phyloP scores from a whole-genome alignment of 2,888 invertebrate species.

The Abrostola tripartita region DNA sequence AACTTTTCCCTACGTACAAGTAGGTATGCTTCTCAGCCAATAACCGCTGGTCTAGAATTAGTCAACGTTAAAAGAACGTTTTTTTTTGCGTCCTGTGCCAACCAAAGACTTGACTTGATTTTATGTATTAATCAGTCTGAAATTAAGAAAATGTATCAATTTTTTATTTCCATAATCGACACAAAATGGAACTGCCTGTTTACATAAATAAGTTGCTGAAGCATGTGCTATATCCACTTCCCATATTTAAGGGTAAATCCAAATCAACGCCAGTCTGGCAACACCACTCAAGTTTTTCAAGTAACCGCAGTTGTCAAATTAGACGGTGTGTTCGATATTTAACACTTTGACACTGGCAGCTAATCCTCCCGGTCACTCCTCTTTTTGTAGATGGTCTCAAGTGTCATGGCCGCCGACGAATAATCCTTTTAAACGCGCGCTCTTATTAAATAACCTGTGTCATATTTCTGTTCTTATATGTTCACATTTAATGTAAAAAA shows the following conservation, averaged over 20 bases:
- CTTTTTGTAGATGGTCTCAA: conserved; percentile 75
- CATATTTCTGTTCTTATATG: conserved; percentile 76
- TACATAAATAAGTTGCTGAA: background rate
- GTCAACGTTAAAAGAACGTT: no score
- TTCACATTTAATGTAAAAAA: conserved; percentile 66
- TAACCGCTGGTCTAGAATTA: no score
- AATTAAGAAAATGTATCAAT: no score
- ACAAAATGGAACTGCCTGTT: no score
- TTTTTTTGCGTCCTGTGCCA: background rate
- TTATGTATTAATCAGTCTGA: no score
- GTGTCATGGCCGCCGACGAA: conserved; percentile 80
- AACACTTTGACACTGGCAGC: conserved; percentile 88
- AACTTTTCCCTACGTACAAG: background rate
- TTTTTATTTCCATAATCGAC: background rate
- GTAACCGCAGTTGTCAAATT: conserved; percentile 85
- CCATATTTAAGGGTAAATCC: conserved; percentile 32
- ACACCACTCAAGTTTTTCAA: conserved; percentile 67
- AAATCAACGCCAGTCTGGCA: conserved; percentile 37
- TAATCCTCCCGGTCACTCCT: conserved; percentile 85
- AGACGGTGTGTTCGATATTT: conserved; percentile 86
- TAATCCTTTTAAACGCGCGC: conserved; percentile 86
- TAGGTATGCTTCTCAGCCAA: background rate
- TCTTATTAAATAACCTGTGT: conserved; percentile 78
- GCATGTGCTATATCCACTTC: conserved; percentile 8
- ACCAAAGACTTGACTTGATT: background rate